A percentile compares a stretch with the other conserved stretches of the same genome.
These are phyloP conservation scores for Anguilla japonica DNA, from an alignment of 2,113 vertebrate genomes.

Conservation along the genomic window DNA sequence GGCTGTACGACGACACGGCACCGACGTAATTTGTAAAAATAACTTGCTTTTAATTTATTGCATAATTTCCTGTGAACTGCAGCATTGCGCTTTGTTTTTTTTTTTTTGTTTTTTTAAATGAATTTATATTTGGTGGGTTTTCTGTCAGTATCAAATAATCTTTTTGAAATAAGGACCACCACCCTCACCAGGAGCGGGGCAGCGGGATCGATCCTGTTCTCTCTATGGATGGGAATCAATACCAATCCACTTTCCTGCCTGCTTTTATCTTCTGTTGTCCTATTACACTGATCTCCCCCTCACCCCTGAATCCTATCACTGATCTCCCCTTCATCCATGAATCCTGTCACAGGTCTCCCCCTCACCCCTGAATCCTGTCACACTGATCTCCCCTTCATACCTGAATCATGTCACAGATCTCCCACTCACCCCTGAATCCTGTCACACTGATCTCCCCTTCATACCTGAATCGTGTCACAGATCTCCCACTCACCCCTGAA, in stretches of 20 bases:
- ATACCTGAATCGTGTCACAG: conserved; percentile 23
- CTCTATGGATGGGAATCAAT: conserved; percentile 50
- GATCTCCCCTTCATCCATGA: conserved; percentile 45
- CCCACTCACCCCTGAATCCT: too few species aligned
- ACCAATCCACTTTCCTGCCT: conserved; percentile 39
- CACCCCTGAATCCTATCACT: conserved; percentile 23
- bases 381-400: background rate
- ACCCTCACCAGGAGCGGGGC: background rate
- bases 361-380: conserved; percentile 22
- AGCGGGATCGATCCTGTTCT: conserved; percentile 39
- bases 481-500: conserved; percentile 52
- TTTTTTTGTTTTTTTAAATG: background rate
- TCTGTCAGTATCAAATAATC: background rate
- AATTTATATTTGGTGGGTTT: background rate
- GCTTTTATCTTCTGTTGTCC: conserved; percentile 45
- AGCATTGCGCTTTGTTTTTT: background rate
- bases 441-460: conserved; percentile 16
- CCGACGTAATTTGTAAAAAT: background rate
- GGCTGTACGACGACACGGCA: background rate
- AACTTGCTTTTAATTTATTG: conserved; percentile 9
- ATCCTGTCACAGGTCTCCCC: conserved; percentile 25
- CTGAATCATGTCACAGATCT: too few species aligned
- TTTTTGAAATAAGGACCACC: conserved; percentile 15
- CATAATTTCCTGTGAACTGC: background rate
- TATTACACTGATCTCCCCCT: conserved; percentile 27